Percentiles rank a stretch among this genome's conserved stretches.
These are phyloP conservation scores for Heliconius hermathena DNA, from an alignment of 1,140 invertebrate species.

Conservation along the genomic window DNA sequence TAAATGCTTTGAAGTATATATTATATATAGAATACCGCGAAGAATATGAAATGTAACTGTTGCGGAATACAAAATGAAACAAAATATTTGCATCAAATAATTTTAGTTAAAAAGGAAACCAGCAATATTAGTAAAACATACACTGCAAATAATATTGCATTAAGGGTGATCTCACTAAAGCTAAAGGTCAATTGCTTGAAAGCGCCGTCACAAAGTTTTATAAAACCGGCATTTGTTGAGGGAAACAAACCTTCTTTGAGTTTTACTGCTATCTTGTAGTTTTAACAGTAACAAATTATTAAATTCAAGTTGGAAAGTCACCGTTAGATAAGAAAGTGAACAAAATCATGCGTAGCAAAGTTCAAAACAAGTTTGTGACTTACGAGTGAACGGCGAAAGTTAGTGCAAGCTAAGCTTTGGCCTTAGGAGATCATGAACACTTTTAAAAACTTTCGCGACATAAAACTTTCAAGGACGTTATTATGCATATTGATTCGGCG, in stretches of 20 bases:
- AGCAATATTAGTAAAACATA: not conserved
- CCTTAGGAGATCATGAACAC: constrained; percentile 52
- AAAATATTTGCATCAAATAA: not conserved
- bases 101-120: not conserved
- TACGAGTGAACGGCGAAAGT: constrained; percentile 55
- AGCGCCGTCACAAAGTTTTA: constrained; percentile 54
- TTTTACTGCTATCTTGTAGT: not conserved
- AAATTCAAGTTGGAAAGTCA: constrained; percentile 57
- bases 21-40: not conserved
- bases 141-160: constrained; percentile 15
- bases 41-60: not conserved
- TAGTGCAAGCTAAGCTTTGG: constrained; percentile 42
- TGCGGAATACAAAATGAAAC: not conserved
- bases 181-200: constrained; percentile 64
- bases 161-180: constrained; percentile 39
- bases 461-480: constrained; percentile 64
- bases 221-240: constrained; percentile 62
- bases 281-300: not conserved
- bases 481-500: constrained; percentile 78
- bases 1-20: not conserved
- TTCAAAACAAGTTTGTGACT: constrained; percentile 65
- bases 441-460: constrained; percentile 57
- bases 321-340: constrained; percentile 46
- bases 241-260: constrained; percentile 32
- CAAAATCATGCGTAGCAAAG: constrained; percentile 52